These are phyloP conservation scores for Oconnorella tubifera DNA, from an alignment of 2,888 invertebrate genomes.

Conservation along the genomic window DNA sequence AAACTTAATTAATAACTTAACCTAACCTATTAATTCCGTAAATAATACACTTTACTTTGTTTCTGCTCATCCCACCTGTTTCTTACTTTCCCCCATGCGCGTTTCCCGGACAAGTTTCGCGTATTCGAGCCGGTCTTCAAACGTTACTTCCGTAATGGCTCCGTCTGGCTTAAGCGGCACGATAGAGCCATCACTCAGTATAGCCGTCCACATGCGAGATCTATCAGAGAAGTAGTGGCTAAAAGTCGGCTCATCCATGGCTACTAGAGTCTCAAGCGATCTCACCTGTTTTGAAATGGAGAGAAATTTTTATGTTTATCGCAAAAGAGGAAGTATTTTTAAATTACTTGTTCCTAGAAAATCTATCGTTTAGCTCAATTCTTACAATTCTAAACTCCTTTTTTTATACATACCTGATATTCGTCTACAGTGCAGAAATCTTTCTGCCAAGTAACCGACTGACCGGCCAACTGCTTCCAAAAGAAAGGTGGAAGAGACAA, in stretches of 20 bases:
- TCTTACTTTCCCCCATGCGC: slow-evolving; percentile 48
- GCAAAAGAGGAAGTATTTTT: too few species aligned
- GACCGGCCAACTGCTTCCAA: slow-evolving; percentile 54
- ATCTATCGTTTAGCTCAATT: too few species aligned
- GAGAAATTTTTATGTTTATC: too few species aligned
- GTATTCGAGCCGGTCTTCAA: slow-evolving; percentile 48
- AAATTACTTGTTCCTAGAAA: too few species aligned
- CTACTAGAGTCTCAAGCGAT: slow-evolving; percentile 44
- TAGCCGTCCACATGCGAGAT: slow-evolving; percentile 35
- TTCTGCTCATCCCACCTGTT: slow-evolving; percentile 44
- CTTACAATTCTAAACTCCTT: too few species aligned
- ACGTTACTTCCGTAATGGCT: slow-evolving; percentile 43
- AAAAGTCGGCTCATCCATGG: slow-evolving; percentile 43
- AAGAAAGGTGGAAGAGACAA: slow-evolving; percentile 50
- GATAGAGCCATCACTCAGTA: slow-evolving; percentile 43
- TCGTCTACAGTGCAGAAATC: slow-evolving; percentile 53
- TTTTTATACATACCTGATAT: slow-evolving; percentile 17
- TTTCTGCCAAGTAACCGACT: slow-evolving; percentile 47
- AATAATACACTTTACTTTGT: too few species aligned
- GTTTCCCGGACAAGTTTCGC: slow-evolving; percentile 43
- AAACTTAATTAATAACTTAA: too few species aligned
- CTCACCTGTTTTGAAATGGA: slow-evolving; percentile 47
- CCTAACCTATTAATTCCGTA: too few species aligned
- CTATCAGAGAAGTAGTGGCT: slow-evolving; percentile 29
- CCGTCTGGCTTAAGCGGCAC: slow-evolving; percentile 43